These are phyloP conservation scores for Rhaphigaster nebulosa DNA, from an alignment of 2,888 invertebrate genomes.

Conservation along the genomic window DNA sequence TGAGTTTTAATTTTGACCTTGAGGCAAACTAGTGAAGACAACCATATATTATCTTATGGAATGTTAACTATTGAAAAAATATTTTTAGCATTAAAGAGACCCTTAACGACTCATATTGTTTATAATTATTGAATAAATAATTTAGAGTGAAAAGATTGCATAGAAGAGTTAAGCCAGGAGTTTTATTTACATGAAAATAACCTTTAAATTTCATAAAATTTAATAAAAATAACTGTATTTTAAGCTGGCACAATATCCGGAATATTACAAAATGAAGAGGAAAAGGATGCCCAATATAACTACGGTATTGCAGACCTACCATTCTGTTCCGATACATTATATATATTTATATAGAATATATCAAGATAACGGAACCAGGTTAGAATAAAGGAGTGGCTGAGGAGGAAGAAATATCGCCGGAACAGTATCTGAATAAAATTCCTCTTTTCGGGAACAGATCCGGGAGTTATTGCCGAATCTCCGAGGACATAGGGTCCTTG, in stretches of 20 bases:
- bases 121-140: too few species aligned
- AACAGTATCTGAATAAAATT: slow-evolving; percentile 44
- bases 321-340: background rate
- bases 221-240: too few species aligned
- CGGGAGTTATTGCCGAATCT: slow-evolving; percentile 20
- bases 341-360: slow-evolving; percentile 31
- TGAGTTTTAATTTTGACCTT: too few species aligned
- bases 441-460: background rate
- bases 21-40: too few species aligned
- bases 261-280: background rate
- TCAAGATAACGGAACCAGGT: background rate
- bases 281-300: background rate
- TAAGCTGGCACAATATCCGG: background rate
- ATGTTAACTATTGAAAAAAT: too few species aligned
- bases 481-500: background rate
- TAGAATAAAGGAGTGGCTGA: slow-evolving; percentile 9
- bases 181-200: too few species aligned
- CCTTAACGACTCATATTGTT: too few species aligned
- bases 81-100: too few species aligned
- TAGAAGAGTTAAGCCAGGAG: too few species aligned
- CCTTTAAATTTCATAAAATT: too few species aligned
- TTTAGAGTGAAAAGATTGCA: too few species aligned
- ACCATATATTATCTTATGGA: too few species aligned
- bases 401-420: slow-evolving; percentile 9
- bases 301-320: background rate